Percentiles rank a stretch among this genome's conserved stretches.
These are phyloP conservation scores for Dusona sp. DNA, from an alignment of 2,888 invertebrate species.

Conservation along the genomic window DNA sequence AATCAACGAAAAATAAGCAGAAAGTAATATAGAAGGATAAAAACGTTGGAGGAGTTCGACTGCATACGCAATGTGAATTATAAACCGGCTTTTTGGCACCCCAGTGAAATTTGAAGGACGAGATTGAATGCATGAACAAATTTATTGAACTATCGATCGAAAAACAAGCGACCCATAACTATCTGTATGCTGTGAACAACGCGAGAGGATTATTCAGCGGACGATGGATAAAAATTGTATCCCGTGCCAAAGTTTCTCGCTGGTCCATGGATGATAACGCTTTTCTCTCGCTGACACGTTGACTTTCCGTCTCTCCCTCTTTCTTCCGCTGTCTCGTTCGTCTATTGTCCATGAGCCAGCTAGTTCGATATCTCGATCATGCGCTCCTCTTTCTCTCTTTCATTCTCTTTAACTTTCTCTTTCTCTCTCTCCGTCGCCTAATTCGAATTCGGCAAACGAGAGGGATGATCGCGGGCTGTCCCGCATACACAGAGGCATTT, in stretches of 20 bases:
- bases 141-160: slow-evolving; percentile 48
- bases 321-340: not conserved
- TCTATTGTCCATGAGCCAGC: slow-evolving; percentile 40
- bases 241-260: slow-evolving; percentile 21
- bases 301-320: slow-evolving; percentile 19
- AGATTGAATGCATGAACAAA: slow-evolving; percentile 19
- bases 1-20: not conserved
- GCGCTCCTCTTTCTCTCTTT: not conserved
- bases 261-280: slow-evolving; percentile 53
- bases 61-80: slow-evolving; percentile 7
- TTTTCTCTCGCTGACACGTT: slow-evolving; percentile 29
- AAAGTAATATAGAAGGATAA: not conserved
- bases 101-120: slow-evolving; percentile 36
- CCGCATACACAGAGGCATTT: slow-evolving; percentile 15
- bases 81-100: not conserved
- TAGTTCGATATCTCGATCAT: slow-evolving; percentile 52
- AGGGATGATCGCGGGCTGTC: slow-evolving; percentile 44
- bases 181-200: not conserved
- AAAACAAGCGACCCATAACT: slow-evolving; percentile 7
- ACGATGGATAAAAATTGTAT: slow-evolving; percentile 43
- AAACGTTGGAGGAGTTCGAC: not conserved
- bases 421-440: slow-evolving; percentile 6
- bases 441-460: slow-evolving; percentile 58
- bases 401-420: not conserved
- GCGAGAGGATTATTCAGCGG: slow-evolving; percentile 49